A percentile compares a stretch with the other conserved stretches of the same genome.
phyloP scores from a whole-genome alignment of 2,113 vertebrate species.

The Mustela lutreola region DNA sequence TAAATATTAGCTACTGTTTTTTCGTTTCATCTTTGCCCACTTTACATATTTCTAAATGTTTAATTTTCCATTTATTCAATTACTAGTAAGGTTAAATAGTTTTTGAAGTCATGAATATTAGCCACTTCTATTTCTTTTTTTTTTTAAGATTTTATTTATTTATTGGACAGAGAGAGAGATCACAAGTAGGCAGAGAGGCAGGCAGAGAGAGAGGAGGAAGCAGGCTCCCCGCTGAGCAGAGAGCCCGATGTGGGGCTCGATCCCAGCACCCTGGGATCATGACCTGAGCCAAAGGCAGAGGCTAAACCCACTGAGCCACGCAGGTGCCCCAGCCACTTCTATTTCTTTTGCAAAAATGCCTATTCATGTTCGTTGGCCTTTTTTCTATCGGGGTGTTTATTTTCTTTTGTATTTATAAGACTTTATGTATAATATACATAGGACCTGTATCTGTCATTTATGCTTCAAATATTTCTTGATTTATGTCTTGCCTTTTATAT shows the following conservation, averaged over 20 bases:
- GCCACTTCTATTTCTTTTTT: conserved; percentile 19
- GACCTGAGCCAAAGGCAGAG: no score
- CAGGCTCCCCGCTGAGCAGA: no score
- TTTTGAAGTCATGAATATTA: not conserved
- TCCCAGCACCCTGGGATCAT: no score
- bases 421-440: not conserved
- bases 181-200: no score
- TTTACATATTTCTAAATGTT: not conserved
- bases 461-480: not conserved
- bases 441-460: not conserved
- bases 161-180: no score
- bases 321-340: not conserved
- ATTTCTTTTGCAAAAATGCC: conserved; percentile 43
- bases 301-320: no score
- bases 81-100: not conserved
- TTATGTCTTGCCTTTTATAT: conserved; percentile 36
- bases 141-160: no score
- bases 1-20: not conserved
- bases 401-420: conserved; percentile 49
- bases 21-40: conserved; percentile 1
- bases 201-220: no score
- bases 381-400: not conserved
- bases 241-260: no score
- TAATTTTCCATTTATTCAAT: not conserved
- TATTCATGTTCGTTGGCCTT: not conserved